phyloP scores from a whole-genome alignment of 2,888 invertebrate species.

The Byasa hedistus region DNA sequence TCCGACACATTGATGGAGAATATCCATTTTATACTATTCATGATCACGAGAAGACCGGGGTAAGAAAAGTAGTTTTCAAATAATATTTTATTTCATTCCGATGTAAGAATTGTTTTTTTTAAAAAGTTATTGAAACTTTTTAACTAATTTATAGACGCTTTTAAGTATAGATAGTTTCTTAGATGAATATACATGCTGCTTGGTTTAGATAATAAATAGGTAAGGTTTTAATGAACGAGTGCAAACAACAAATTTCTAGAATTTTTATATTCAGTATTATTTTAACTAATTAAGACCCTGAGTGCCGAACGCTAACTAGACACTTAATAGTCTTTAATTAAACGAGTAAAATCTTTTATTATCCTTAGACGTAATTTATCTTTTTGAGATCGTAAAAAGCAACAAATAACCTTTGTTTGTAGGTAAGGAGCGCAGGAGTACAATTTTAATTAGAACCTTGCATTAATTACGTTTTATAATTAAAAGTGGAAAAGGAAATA shows the following conservation, averaged over 20 bases:
- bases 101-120: too few species aligned
- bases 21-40: too few species aligned
- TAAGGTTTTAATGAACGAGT: background rate
- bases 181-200: too few species aligned
- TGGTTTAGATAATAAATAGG: background rate
- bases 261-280: background rate
- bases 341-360: slow-evolving; percentile 23
- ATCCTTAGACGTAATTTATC: slow-evolving; percentile 25
- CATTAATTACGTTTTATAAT: slow-evolving; percentile 30
- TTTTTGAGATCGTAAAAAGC: slow-evolving; percentile 23
- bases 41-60: too few species aligned
- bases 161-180: too few species aligned
- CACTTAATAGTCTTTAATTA: slow-evolving; percentile 15
- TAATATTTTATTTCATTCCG: too few species aligned
- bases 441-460: slow-evolving; percentile 31
- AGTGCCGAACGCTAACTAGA: slow-evolving; percentile 5
- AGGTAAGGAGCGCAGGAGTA: slow-evolving; percentile 25
- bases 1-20: too few species aligned
- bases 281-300: background rate
- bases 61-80: too few species aligned
- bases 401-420: slow-evolving; percentile 27
- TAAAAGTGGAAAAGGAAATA: slow-evolving; percentile 29
- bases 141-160: too few species aligned
- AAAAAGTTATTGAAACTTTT: too few species aligned
- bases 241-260: too few species aligned